These are phyloP conservation scores for Phyllostomus discolor DNA, from an alignment of 2,113 vertebrate species.

Conservation along the genomic window DNA sequence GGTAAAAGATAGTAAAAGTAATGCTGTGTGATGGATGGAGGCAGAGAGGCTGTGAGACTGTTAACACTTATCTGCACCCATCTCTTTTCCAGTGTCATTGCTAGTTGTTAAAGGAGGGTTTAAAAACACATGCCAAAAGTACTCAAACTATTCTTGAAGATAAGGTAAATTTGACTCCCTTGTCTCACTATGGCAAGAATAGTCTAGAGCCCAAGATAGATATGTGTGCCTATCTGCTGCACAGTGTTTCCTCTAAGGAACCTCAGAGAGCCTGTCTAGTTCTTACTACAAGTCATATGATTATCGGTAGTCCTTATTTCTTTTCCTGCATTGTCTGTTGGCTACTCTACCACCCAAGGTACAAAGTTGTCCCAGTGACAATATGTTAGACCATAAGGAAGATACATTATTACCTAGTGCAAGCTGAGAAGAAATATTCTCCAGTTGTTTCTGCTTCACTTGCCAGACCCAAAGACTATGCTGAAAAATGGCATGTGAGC, in stretches of 20 bases:
- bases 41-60: too few species aligned
- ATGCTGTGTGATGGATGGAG: background rate
- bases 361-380: background rate
- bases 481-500: background rate
- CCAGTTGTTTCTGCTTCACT: background rate
- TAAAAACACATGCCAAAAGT: background rate
- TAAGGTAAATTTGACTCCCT: background rate
- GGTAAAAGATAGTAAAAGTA: background rate
- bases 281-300: background rate
- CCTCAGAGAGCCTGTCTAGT: background rate
- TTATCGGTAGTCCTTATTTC: background rate
- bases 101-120: background rate
- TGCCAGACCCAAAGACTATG: background rate
- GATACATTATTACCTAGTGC: background rate
- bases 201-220: background rate
- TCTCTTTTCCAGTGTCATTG: background rate
- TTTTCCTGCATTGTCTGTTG: background rate
- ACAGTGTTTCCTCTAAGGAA: background rate
- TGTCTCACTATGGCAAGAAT: background rate
- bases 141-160: background rate
- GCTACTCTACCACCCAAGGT: background rate
- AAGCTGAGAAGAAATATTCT: background rate
- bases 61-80: background rate
- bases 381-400: background rate
- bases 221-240: background rate